phyloP scores from a whole-genome alignment of 1,140 invertebrate genomes.

The Argopecten irradians region DNA sequence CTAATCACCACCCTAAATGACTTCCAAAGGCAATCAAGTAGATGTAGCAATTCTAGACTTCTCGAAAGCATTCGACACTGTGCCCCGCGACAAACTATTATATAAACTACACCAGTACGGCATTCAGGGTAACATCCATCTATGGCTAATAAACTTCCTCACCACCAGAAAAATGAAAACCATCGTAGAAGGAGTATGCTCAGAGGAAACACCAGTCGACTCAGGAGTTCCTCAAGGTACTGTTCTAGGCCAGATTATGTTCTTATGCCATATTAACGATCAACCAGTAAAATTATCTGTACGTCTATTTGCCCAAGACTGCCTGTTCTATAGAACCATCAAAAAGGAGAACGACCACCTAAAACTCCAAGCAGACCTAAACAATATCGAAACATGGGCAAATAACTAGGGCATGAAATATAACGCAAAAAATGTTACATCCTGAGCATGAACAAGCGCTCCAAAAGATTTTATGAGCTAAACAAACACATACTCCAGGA shows the following conservation, averaged over 20 bases:
- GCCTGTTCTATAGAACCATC: slow-evolving; percentile 40
- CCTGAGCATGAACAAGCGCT: slow-evolving; percentile 22
- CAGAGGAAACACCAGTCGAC: slow-evolving; percentile 25
- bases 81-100: too few relatives aligned
- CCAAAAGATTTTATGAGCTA: slow-evolving; percentile 24
- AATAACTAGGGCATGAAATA: slow-evolving; percentile 40
- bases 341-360: slow-evolving; percentile 24
- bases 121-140: background rate
- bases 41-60: slow-evolving; percentile 24
- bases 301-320: slow-evolving; percentile 49
- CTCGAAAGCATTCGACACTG: too few relatives aligned
- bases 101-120: background rate
- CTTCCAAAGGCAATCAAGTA: slow-evolving; percentile 29
- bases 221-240: slow-evolving; percentile 37
- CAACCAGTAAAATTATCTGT: slow-evolving; percentile 31
- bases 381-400: slow-evolving; percentile 32
- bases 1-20: background rate
- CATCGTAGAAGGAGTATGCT: slow-evolving; percentile 35
- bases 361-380: slow-evolving; percentile 46
- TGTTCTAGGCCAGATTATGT: slow-evolving; percentile 35
- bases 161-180: slow-evolving; percentile 20
- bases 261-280: slow-evolving; percentile 41
- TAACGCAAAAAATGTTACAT: slow-evolving; percentile 41
- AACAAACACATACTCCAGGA: slow-evolving; percentile 14
- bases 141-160: slow-evolving; percentile 36